Base-by-base conservation (phyloP, 2,797 vertebrate genomes). In the Rachycentron canadum region DNA sequence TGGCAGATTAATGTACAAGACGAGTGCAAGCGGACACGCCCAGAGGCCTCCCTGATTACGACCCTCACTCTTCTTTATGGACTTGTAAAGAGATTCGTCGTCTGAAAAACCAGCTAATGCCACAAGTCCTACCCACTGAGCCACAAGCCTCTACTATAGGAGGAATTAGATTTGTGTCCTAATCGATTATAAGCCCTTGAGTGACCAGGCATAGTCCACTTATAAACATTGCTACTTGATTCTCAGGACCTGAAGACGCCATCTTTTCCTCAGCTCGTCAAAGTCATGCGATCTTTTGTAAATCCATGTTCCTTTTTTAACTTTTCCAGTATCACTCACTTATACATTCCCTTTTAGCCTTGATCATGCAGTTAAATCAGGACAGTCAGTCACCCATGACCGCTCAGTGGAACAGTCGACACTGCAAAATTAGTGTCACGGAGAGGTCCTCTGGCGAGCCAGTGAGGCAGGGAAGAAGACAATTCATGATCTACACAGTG, bases 351-450 rank as follows among this genome's bases (percentile, higher is more conserved):
- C 75, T 69, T 86, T 61, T 83, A 80, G 83, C 86, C 92, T 90
- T 86, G 89, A 92, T 91, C 91, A 89, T 87, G 36, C 25, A 76
- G 77, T 69, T 79, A 93, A 94, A 94, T 91, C 91, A 81, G 91
- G 95, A 86, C 94, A 94, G 93, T 88, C 95, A 95, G 95, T 96
- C 96, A 96, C 90, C 96, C 95, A 89, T 94, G 95, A 96, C 96
- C 94, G 60, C 85, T 88, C 81, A 14, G 76, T 61, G 95, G 95
- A 96, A 93, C 94, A 95, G 96, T 94, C 96, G 94, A 95, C 94
- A 93, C 92, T 88, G 93, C 93, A 93, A 92, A 96, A 95, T 95
- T 87, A 93, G 90, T 92, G 89, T 84, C 91, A 95, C 94, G 95
- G 94, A 88, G 91, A 94, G 93, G 95, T 93, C 90, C 92, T 95